Percentiles rank a stretch among this genome's conserved stretches.
phyloP scores from a whole-genome alignment of 53 echinoderm and acorn worm genomes.

The Actinopyga echinites region DNA sequence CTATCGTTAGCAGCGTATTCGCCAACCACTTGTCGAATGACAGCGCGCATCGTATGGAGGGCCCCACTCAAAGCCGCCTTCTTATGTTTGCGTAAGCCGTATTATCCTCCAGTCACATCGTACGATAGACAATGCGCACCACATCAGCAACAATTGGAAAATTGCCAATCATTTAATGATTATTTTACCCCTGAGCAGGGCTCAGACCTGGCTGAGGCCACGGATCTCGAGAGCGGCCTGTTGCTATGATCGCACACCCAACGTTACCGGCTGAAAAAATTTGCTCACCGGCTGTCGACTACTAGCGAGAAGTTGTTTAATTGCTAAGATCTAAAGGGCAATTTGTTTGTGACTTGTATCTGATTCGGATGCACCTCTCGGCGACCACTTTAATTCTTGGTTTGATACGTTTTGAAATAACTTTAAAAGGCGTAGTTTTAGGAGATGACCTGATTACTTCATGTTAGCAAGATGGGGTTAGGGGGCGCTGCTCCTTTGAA shows the following conservation, averaged over 20 bases:
- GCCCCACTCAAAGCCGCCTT: conserved; percentile 8
- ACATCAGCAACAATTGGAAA: conserved; percentile 3
- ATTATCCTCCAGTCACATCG: too few relatives aligned
- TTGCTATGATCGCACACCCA: too few relatives aligned
- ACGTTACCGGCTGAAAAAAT: too few relatives aligned
- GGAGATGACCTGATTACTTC: conserved; percentile 26
- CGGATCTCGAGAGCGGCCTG: background rate
- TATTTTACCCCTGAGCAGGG: conserved; percentile 25
- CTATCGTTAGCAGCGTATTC: background rate
- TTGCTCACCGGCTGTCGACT: too few relatives aligned
- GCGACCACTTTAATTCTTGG: conserved; percentile 20
- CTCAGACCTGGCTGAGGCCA: conserved; percentile 9
- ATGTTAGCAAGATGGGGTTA: too few relatives aligned
- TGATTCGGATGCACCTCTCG: background rate
- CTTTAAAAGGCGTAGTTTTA: conserved; percentile 11
- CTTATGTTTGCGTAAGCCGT: background rate
- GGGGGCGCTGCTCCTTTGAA: too few relatives aligned
- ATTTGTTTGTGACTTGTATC: conserved; percentile 25
- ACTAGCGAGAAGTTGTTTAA: conserved; percentile 3
- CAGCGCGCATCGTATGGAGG: background rate
- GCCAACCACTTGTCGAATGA: background rate
- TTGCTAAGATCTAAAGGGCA: conserved; percentile 8
- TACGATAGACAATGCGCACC: too few relatives aligned
- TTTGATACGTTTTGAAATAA: conserved; percentile 31
- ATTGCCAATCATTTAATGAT: conserved; percentile 30